These are phyloP conservation scores for Cryptus viduatorius DNA, from an alignment of 2,888 invertebrate genomes.

Conservation along the genomic window DNA sequence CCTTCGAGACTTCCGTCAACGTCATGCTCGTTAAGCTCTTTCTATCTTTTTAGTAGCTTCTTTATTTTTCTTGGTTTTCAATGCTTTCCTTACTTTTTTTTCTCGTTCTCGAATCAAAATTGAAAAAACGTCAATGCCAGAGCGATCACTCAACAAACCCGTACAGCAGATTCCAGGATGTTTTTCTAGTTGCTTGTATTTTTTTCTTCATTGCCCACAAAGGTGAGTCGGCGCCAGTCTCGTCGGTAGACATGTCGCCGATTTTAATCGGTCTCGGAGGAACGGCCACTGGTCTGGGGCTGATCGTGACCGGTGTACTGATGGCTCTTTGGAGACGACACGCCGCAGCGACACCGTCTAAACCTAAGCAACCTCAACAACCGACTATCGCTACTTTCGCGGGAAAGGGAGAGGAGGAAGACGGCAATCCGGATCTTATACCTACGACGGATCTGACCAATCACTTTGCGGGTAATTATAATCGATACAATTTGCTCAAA, in stretches of 20 bases:
- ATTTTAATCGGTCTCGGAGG: conserved; percentile 83
- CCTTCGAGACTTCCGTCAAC: conserved; percentile 66
- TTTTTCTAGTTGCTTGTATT: conserved; percentile 13
- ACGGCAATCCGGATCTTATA: conserved; percentile 84
- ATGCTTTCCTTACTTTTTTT: background rate
- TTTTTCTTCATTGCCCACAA: conserved; percentile 26
- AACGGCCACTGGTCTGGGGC: conserved; percentile 82
- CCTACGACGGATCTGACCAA: conserved; percentile 82
- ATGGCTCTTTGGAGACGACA: conserved; percentile 84
- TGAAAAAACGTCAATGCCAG: conserved; percentile 18
- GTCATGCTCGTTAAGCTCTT: conserved; percentile 71
- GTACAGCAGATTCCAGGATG: conserved; percentile 10
- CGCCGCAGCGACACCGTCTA: conserved; percentile 79
- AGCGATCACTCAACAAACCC: background rate
- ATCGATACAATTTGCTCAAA: background rate
- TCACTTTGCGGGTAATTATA: background rate
- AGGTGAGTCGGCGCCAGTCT: conserved; percentile 81
- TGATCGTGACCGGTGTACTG: conserved; percentile 83
- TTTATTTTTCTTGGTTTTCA: background rate
- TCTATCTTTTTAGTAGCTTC: background rate
- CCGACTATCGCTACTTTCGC: conserved; percentile 79
- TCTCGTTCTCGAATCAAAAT: conserved; percentile 12
- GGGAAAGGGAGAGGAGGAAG: conserved; percentile 81
- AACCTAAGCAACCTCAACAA: conserved; percentile 78
- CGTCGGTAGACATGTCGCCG: conserved; percentile 83